Base-by-base conservation (phyloP, 1,140 invertebrate genomes). In the Steinernema khuongi region DNA sequence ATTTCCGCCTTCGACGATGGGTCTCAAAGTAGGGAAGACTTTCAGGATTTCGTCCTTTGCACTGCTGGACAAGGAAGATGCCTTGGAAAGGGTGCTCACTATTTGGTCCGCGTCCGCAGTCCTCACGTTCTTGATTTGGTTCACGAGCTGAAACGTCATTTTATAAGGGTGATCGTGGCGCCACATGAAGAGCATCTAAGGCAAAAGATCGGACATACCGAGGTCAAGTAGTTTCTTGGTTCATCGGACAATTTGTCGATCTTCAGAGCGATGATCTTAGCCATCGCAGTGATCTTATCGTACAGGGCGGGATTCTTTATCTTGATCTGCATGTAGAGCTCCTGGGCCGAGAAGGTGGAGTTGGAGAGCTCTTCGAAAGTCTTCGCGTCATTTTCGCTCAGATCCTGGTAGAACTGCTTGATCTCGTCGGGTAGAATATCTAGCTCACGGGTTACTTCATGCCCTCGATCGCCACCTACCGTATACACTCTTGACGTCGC, bases 371-470 rank as follows among this genome's bases (percentile, higher is more conserved):
- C 4, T 4, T 60, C 50, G 22, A 60, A 60, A 22, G 50, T 60
- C 50, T 60, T 60, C 11, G 22, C 22, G 50, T 60, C 50, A 22
- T 7, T 22, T 60, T 60, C 50, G 50, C 14, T 60, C 50, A 60
- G 50, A 2, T 26, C 22, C 7, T 60, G 11, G 50, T 60, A 60
- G 50, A 60, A 60, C 22, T 11, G 14, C 50, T 60, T 60, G 50
- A 60, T 60, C 50, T 60, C 50, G 7, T 60, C 50, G 50, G 50
- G 50, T 7, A 60, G 50, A 22, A 60, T 60, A 22, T 60, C 50
- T 60, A n/a, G n/a, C n/a, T n/a, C n/a, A n/a, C n/a, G n/a, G n/a
- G n/a, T n/a, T n/a, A n/a, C n/a, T n/a, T n/a, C n/a, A n/a, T n/a
- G n/a, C n/a, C n/a, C n/a, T n/a, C n/a, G n/a, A n/a, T n/a, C n/a